Evolutionary conservation across 2,113 vertebrate genomes (phyloP).

Genomic region (Bombycilla garrulus): DNA sequence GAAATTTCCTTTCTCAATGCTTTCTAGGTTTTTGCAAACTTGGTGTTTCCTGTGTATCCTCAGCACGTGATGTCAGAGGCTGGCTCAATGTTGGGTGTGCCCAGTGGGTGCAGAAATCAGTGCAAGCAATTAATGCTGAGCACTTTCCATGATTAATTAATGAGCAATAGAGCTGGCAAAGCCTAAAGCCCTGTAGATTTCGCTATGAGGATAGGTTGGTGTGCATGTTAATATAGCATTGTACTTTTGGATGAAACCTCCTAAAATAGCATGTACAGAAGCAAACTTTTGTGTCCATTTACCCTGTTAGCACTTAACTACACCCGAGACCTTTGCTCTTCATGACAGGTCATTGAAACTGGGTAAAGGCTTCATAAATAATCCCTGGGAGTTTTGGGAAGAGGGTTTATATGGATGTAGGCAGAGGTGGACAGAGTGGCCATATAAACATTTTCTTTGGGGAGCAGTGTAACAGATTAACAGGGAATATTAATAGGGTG

Average conservation of each 20-base stretch:
- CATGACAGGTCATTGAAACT: neutral
- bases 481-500: neutral
- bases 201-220: neutral
- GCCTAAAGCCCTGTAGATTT: neutral
- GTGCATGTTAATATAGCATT: neutral
- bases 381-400: neutral
- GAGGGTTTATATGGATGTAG: neutral
- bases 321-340: neutral
- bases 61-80: neutral
- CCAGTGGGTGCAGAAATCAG: neutral
- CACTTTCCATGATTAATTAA: neutral
- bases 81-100: neutral
- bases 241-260: neutral
- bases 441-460: neutral
- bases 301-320: neutral
- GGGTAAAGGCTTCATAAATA: neutral
- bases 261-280: neutral
- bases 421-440: neutral
- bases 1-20: neutral
- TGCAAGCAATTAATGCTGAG: neutral
- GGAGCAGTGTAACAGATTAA: neutral
- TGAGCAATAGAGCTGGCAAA: neutral
- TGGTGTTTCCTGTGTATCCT: neutral
- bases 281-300: neutral
- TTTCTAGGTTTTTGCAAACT: neutral